Conservation (phyloP, 2,113 vertebrate genomes). For the Etheostoma spectabile region DNA sequence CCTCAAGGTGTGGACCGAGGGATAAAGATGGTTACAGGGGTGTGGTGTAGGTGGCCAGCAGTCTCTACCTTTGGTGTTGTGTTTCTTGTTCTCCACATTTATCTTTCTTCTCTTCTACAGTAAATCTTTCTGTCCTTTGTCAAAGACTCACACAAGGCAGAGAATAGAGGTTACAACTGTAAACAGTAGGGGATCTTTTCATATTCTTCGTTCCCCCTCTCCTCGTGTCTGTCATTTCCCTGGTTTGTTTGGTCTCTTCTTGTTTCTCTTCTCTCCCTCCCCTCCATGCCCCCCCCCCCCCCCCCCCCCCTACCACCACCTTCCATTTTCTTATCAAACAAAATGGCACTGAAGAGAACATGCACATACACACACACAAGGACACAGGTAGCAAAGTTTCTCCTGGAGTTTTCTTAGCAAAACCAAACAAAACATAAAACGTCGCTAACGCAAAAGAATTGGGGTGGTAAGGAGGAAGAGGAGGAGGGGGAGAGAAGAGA, state of each 20-base stretch:
- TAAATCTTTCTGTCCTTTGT: constrained; percentile 36
- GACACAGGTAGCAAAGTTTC: constrained; percentile 75
- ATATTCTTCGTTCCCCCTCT: constrained; percentile 40
- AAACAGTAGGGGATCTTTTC: constrained; percentile 56
- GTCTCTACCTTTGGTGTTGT: constrained; percentile 24
- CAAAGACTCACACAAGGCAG: constrained; percentile 21
- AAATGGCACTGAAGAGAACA: constrained; percentile 42
- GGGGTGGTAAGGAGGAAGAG: constrained; percentile 45
- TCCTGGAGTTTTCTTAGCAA: constrained; percentile 70
- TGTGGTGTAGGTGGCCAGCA: constrained; percentile 36
- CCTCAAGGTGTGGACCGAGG: constrained; percentile 72
- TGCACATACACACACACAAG: neutral
- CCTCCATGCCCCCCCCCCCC: neutral
- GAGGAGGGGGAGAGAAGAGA: constrained; percentile 40
- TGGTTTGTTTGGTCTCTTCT: constrained; percentile 63
- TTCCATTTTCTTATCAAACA: constrained; percentile 55
- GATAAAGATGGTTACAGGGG: constrained; percentile 57
- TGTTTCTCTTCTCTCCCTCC: constrained; percentile 24
- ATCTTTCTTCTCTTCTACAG: constrained; percentile 16
- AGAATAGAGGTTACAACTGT: constrained; percentile 55
- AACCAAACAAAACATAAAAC: constrained; percentile 81
- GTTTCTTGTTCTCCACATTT: constrained; percentile 24
- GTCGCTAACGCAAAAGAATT: constrained; percentile 47
- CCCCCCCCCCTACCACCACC: neutral
- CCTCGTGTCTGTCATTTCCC: constrained; percentile 42